These are phyloP conservation scores for Pardosa pseudoannulata DNA, from an alignment of 2,888 invertebrate genomes.

Conservation along the genomic window DNA sequence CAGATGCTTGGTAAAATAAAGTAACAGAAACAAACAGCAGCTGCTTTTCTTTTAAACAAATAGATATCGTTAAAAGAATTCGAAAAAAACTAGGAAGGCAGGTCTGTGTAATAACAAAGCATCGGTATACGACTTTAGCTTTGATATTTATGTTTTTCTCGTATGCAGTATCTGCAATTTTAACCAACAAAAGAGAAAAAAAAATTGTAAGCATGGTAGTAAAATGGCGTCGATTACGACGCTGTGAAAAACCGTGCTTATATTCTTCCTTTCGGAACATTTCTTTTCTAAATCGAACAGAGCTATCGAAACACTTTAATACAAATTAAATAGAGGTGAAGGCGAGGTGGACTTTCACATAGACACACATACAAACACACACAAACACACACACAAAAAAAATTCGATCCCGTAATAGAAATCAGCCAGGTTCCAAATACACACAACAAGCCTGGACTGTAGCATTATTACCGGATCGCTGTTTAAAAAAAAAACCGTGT, in stretches of 20 bases:
- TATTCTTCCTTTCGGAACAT: not conserved
- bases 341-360: not conserved
- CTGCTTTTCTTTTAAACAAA: too few relatives aligned
- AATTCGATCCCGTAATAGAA: not conserved
- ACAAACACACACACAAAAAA: too few relatives aligned
- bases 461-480: not conserved
- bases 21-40: too few relatives aligned
- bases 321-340: not conserved
- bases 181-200: slow-evolving; percentile 3
- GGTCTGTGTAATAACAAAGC: not conserved
- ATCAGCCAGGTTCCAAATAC: not conserved
- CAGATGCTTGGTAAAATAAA: not conserved
- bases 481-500: slow-evolving; percentile 29
- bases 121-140: slow-evolving; percentile 38
- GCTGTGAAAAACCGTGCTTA: not conserved
- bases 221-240: slow-evolving; percentile 6
- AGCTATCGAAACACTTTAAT: not conserved
- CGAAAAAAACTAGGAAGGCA: not conserved
- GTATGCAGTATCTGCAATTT: slow-evolving; percentile 73
- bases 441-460: not conserved
- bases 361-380: too few relatives aligned
- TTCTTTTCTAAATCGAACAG: slow-evolving; percentile 1
- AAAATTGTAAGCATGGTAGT: not conserved
- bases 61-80: not conserved
- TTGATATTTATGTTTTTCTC: slow-evolving; percentile 60